Evolutionary conservation across 2,797 vertebrate genomes (phyloP).

Genomic region (Oophaga sylvatica): DNA sequence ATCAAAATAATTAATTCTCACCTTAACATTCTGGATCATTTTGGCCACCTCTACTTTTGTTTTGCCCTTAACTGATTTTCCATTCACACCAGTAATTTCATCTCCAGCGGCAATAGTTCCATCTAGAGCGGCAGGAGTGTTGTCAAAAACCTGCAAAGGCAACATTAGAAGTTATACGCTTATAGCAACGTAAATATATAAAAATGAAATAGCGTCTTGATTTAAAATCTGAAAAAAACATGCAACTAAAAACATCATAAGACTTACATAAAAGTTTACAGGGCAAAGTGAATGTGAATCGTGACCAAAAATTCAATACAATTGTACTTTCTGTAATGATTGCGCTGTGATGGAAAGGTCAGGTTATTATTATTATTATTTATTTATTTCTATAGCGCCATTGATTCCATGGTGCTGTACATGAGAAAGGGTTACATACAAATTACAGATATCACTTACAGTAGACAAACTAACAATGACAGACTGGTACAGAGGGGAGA

Average conservation of each 20-base stretch:
- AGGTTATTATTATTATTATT: no score
- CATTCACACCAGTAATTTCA: slow-evolving; percentile 96
- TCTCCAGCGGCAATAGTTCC: slow-evolving; percentile 94
- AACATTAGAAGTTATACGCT: background rate
- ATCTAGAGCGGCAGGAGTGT: slow-evolving; percentile 90
- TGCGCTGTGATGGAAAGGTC: no score
- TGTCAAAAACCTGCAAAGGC: slow-evolving; percentile 89
- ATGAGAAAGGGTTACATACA: no score
- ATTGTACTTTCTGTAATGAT: no score
- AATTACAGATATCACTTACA: no score
- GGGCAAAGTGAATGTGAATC: no score
- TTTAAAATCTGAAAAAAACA: background rate
- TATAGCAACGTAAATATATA: background rate
- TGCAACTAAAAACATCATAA: background rate
- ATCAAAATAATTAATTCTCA: slow-evolving; percentile 65
- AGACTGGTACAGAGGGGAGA: no score
- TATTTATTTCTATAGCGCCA: no score
- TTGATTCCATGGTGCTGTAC: no score
- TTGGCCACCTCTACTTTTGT: slow-evolving; percentile 98
- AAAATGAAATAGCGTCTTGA: background rate
- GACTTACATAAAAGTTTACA: no score
- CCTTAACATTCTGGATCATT: slow-evolving; percentile 98
- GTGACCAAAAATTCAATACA: no score
- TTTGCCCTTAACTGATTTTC: slow-evolving; percentile 94
- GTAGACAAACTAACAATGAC: no score